Percentiles rank a stretch among this genome's conserved stretches.
phyloP scores from a whole-genome alignment of 2,888 invertebrate species.

The Caradrina kadenii region DNA sequence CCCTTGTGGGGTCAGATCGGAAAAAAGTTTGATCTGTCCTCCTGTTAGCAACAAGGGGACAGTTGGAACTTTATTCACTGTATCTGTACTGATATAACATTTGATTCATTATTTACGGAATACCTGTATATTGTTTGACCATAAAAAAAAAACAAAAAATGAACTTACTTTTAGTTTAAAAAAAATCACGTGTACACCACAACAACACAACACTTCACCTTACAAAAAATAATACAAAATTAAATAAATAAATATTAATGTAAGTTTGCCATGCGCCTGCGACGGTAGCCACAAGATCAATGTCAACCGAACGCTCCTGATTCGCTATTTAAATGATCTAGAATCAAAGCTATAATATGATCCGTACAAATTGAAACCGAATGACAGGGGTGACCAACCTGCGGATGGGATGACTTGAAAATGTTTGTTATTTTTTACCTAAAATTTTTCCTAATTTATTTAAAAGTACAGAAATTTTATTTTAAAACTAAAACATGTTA shows the following conservation, averaged over 20 bases:
- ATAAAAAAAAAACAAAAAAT: too few species aligned
- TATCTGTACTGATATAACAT: too few species aligned
- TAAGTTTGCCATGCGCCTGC: slow-evolving; percentile 67
- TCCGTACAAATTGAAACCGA: slow-evolving; percentile 63
- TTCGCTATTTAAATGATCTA: slow-evolving; percentile 89
- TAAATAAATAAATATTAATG: slow-evolving; percentile 21
- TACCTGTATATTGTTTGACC: too few species aligned
- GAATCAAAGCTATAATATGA: slow-evolving; percentile 78
- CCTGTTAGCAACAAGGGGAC: too few species aligned
- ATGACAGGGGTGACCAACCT: slow-evolving; percentile 33
- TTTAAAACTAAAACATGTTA: too few species aligned
- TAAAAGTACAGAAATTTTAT: too few species aligned
- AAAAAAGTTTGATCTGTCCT: too few species aligned
- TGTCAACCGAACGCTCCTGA: slow-evolving; percentile 82
- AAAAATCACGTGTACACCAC: slow-evolving; percentile 24
- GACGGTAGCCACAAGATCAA: slow-evolving; percentile 78
- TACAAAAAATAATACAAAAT: slow-evolving; percentile 13
- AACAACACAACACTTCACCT: slow-evolving; percentile 58
- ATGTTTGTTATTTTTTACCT: too few species aligned
- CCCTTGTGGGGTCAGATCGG: too few species aligned
- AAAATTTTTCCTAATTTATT: too few species aligned
- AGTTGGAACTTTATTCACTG: too few species aligned
- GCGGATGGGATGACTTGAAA: background rate
- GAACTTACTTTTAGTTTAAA: slow-evolving; percentile 42
- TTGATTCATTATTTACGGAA: too few species aligned